phyloP scores from a whole-genome alignment of 2,797 vertebrate species.

The Phoebastria nigripes region DNA sequence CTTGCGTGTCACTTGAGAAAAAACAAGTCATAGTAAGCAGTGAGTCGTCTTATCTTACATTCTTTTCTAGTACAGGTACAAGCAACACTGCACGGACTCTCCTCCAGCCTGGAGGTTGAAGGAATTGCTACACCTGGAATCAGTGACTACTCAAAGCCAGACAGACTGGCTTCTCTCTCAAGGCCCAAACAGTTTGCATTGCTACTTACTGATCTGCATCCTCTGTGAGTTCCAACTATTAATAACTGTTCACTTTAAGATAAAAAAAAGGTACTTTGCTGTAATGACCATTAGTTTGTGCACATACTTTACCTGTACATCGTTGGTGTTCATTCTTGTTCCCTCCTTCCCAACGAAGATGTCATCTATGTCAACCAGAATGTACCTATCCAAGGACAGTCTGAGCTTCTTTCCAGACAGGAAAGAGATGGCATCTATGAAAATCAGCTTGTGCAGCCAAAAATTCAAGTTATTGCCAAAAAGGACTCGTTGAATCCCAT shows the following conservation, averaged over 20 bases:
- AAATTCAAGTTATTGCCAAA: constrained; percentile 93
- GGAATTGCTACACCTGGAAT: neutral
- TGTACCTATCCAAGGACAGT: constrained; percentile 89
- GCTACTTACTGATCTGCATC: neutral
- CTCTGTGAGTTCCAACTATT: neutral
- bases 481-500: constrained; percentile 92
- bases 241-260: neutral
- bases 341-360: constrained; percentile 98
- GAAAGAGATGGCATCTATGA: constrained; percentile 92
- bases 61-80: neutral
- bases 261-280: neutral
- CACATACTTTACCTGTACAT: constrained; percentile 87
- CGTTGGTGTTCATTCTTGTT: constrained; percentile 93
- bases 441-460: constrained; percentile 95
- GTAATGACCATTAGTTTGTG: neutral
- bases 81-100: neutral
- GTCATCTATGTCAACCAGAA: constrained; percentile 97
- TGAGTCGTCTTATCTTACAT: neutral
- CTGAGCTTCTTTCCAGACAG: constrained; percentile 89
- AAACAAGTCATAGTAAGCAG: neutral
- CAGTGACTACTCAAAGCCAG: neutral
- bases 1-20: neutral
- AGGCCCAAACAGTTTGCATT: neutral
- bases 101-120: neutral
- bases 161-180: neutral